Conservation (phyloP, 2,797 vertebrate genomes). For the Lutjanus campechanus region DNA sequence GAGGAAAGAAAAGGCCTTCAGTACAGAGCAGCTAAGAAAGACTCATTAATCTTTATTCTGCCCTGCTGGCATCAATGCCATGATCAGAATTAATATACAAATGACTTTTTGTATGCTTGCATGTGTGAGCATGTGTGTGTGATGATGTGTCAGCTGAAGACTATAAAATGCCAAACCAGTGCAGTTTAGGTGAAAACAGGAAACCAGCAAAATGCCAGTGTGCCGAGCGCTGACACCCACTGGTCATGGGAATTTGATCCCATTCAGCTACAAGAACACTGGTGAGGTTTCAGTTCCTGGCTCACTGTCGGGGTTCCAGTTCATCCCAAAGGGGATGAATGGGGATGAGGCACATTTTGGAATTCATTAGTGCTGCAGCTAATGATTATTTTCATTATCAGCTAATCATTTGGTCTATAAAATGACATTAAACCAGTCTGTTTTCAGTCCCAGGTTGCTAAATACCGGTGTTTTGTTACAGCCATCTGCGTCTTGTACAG, state of each 20-base stretch:
- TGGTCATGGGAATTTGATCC: too few relatives aligned
- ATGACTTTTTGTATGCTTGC: too few relatives aligned
- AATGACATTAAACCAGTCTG: not conserved
- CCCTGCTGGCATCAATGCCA: not conserved
- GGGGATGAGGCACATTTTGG: too few relatives aligned
- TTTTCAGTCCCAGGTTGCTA: too few relatives aligned
- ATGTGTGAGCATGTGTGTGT: not conserved
- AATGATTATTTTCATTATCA: not conserved
- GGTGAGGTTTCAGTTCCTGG: not conserved
- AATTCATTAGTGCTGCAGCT: too few relatives aligned
- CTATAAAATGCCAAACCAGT: not conserved
- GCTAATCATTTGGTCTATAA: not conserved
- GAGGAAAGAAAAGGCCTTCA: not conserved
- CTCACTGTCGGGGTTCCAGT: not conserved
- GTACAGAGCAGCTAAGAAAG: not conserved
- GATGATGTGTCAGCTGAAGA: not conserved
- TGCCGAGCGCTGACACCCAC: too few relatives aligned
- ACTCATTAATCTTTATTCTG: not conserved
- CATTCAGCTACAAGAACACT: too few relatives aligned
- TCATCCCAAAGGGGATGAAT: not conserved
- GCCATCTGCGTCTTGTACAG: too few relatives aligned
- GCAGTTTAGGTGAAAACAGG: not conserved
- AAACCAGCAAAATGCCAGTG: not conserved
- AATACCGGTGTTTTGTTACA: too few relatives aligned
- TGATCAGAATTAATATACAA: not conserved